phyloP scores from a whole-genome alignment of 2,888 invertebrate genomes.

The Plagodis pulveraria region DNA sequence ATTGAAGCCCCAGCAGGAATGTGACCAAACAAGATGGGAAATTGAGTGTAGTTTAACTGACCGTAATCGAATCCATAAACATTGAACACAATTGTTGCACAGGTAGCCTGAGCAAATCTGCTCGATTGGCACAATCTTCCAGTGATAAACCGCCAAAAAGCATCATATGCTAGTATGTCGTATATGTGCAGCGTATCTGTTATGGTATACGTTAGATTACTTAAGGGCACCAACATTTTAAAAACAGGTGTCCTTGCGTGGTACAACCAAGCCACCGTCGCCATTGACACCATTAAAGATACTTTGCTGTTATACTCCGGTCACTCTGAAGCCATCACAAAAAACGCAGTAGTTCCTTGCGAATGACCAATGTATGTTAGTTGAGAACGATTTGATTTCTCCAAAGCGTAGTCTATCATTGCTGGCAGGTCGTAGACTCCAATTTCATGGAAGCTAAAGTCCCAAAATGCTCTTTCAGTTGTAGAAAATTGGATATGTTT shows the following conservation, averaged over 20 bases:
- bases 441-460: constrained; percentile 91
- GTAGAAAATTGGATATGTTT: constrained; percentile 65
- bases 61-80: constrained; percentile 42
- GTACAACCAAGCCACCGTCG: constrained; percentile 85
- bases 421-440: constrained; percentile 89
- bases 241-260: constrained; percentile 57
- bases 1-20: constrained; percentile 68
- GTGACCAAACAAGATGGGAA: constrained; percentile 38
- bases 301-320: constrained; percentile 87
- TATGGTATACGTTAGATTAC: neutral
- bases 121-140: constrained; percentile 3
- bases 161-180: constrained; percentile 21
- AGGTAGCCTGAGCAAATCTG: constrained; percentile 17
- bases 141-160: constrained; percentile 11
- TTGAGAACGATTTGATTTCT: constrained; percentile 75
- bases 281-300: constrained; percentile 82
- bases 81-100: constrained; percentile 37
- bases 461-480: constrained; percentile 74
- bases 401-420: constrained; percentile 87
- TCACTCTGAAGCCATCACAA: constrained; percentile 83
- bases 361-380: constrained; percentile 91
- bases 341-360: constrained; percentile 87
- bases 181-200: constrained; percentile 1
- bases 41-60: constrained; percentile 36
- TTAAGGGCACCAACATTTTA: constrained; percentile 3